phyloP scores from a whole-genome alignment of 2,888 invertebrate genomes.

The Allygus modestus region DNA sequence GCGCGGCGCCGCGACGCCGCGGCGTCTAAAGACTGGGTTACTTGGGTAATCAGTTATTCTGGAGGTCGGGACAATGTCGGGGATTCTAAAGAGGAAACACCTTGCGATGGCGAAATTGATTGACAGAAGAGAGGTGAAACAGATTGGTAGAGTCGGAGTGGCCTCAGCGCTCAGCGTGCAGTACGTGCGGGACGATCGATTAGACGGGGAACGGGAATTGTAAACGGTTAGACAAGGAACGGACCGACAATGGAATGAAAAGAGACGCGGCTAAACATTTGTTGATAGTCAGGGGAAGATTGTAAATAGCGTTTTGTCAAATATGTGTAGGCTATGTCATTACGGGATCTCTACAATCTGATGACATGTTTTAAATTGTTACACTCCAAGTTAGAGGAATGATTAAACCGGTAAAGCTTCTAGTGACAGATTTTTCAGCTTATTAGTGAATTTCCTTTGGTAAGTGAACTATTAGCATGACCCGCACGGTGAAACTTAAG shows the following conservation, averaged over 20 bases:
- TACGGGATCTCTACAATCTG: too few relatives aligned
- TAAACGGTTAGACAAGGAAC: conserved; percentile 13
- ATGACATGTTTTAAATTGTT: too few relatives aligned
- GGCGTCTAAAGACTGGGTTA: background rate
- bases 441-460: too few relatives aligned
- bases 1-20: too few relatives aligned
- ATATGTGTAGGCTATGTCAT: too few relatives aligned
- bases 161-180: conserved; percentile 21
- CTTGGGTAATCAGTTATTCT: conserved; percentile 17
- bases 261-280: background rate
- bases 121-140: conserved; percentile 46
- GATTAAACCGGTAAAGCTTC: too few relatives aligned
- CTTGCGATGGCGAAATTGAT: conserved; percentile 31
- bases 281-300: background rate
- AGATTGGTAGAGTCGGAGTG: background rate
- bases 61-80: conserved; percentile 24
- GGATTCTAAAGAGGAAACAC: conserved; percentile 36
- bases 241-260: background rate
- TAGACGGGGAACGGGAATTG: conserved; percentile 32
- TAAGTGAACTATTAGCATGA: too few relatives aligned
- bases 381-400: too few relatives aligned
- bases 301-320: background rate
- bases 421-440: too few relatives aligned
- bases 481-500: too few relatives aligned
- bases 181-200: conserved; percentile 27